Base-by-base conservation (phyloP, 2,113 vertebrate genomes). In the Mobula hypostoma region DNA sequence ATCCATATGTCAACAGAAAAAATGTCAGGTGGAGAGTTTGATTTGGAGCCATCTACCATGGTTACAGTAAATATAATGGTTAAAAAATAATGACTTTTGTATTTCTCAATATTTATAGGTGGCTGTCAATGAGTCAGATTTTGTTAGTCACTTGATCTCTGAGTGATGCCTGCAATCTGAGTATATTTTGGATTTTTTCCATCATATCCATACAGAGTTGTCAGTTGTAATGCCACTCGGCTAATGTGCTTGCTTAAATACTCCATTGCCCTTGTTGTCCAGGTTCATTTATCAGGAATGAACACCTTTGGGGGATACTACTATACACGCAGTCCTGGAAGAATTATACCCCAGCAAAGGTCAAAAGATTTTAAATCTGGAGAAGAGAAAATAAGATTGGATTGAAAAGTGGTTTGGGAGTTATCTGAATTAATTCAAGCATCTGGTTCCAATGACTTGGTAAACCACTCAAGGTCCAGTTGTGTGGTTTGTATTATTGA, bases 401-500 rank as follows among this genome's bases (percentile, higher is more conserved):
- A 90, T 66, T 14, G 32, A 90, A 90, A 90, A 66, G 15, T 90
- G 63, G 61, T 68, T 90, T 90, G 61, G 85, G 85, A 90, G 29
- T 90, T 90, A 90, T 66, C 29, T 6, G 85, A 61, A 85, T 90
- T 68, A 63, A 61, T 66, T 90, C 58, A 68, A 2, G 85, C n/a
- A 32, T 90, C 85, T 90, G 85, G 61, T 90, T 66, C 61, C 85
- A 90, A 90, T 90, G 85, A 90, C 85, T 90, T n/a, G 63, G 27
- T 90, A 90, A 90, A n/a, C 61, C 15, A n/a, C 61, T 66, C 29
- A 90, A 90, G 85, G 85, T 90, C 85, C 85, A 90, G 85, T 90
- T 90, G 85, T 90, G 85, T 66, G 61, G 85, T 66, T 90, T 90
- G 63, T 90, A n/a, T 93, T 93, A 93, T 74, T 93, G 70, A 40